Conservation (phyloP, 2,113 vertebrate species). For the Nyctibius bracteatus region DNA sequence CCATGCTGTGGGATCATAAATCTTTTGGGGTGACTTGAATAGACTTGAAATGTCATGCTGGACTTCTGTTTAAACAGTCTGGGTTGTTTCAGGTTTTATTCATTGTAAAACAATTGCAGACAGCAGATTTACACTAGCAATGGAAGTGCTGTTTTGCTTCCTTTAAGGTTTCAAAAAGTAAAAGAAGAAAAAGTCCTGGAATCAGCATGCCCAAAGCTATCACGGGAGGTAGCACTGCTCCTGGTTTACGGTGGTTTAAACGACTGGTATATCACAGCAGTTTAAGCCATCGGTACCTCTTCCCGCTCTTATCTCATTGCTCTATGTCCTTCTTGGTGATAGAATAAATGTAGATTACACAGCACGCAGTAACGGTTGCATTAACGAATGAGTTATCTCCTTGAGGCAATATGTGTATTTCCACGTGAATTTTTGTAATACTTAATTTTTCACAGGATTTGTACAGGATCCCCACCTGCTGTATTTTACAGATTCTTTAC, state of each 20-base stretch:
- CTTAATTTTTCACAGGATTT: neutral
- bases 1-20: neutral
- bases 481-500: neutral
- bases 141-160: neutral
- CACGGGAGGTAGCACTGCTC: neutral
- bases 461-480: neutral
- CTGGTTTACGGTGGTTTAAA: neutral
- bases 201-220: neutral
- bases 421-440: neutral
- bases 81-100: neutral
- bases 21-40: neutral
- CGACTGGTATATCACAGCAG: neutral
- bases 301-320: neutral
- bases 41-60: neutral
- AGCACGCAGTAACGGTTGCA: neutral
- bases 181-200: neutral
- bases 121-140: neutral
- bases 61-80: neutral
- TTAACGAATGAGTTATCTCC: neutral
- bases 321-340: neutral
- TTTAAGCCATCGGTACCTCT: neutral
- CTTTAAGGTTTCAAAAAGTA: neutral
- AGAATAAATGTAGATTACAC: neutral
- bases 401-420: neutral
- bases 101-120: neutral